Percentiles rank a stretch among this genome's conserved stretches.
These are phyloP conservation scores for Drosophila funebris DNA, from an alignment of 1,140 invertebrate species.

Conservation along the genomic window DNA sequence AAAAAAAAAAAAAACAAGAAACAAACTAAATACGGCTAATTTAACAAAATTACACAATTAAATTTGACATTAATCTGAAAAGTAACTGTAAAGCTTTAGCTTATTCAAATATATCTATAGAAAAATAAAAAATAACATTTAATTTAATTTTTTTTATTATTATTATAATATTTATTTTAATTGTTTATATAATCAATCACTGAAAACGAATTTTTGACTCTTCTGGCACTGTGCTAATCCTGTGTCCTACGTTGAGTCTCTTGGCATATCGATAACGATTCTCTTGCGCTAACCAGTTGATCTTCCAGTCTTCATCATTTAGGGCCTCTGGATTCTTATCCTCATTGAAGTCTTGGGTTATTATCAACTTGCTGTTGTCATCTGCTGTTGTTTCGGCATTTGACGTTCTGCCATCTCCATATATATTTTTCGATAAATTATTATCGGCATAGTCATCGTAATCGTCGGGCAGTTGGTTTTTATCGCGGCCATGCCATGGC, in stretches of 20 bases:
- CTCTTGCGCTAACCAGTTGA: neutral
- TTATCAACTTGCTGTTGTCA: neutral
- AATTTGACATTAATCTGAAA: constrained; percentile 1
- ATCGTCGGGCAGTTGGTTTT: too few relatives aligned
- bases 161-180: neutral
- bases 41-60: neutral
- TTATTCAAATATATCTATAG: too few relatives aligned
- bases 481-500: neutral
- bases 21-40: neutral
- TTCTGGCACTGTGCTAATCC: too few relatives aligned
- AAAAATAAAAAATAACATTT: neutral
- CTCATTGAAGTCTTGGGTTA: neutral
- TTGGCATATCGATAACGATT: neutral
- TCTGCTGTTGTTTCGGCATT: neutral
- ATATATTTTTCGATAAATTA: neutral
- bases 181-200: neutral
- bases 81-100: neutral
- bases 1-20: neutral
- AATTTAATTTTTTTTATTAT: neutral
- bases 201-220: neutral
- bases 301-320: neutral
- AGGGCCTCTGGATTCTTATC: neutral
- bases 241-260: too few relatives aligned
- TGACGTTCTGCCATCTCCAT: neutral
- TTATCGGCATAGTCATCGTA: neutral